phyloP scores from a whole-genome alignment of 2,797 vertebrate species.

The Cuniculus paca region DNA sequence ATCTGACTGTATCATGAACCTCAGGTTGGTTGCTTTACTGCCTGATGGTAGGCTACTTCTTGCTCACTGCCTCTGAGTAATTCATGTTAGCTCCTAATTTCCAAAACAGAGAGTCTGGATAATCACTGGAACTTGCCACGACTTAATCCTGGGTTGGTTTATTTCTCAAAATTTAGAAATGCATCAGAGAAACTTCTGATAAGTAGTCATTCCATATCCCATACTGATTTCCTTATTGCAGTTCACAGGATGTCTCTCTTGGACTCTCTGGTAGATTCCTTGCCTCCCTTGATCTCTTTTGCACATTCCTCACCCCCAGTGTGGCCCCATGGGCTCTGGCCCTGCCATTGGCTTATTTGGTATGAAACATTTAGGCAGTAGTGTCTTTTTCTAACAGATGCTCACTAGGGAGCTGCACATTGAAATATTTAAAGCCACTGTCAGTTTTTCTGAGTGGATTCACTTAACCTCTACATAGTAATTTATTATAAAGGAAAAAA shows the following conservation, averaged over 20 bases:
- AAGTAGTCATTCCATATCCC: background rate
- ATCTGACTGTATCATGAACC: background rate
- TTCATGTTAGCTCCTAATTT: background rate
- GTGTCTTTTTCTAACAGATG: background rate
- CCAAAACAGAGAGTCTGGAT: background rate
- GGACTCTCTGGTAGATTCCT: background rate
- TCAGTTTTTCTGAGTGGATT: background rate
- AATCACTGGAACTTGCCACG: background rate
- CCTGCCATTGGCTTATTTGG: background rate
- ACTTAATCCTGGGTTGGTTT: background rate
- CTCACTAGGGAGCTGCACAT: background rate
- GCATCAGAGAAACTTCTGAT: background rate
- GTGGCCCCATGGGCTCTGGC: background rate
- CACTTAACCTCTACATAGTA: background rate
- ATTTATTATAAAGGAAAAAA: constrained; percentile 27
- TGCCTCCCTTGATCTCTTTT: background rate
- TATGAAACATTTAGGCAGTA: background rate
- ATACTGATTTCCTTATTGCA: background rate
- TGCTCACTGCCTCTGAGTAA: background rate
- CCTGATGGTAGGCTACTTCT: background rate
- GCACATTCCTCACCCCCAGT: rapidly evolving
- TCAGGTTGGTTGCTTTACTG: background rate
- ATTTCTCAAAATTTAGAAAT: background rate
- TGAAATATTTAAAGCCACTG: background rate
- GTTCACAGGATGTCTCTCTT: background rate